Percentiles rank a stretch among this genome's conserved stretches.
Conservation (phyloP, 2,113 vertebrate genomes). For the Epinephelus lanceolatus region DNA sequence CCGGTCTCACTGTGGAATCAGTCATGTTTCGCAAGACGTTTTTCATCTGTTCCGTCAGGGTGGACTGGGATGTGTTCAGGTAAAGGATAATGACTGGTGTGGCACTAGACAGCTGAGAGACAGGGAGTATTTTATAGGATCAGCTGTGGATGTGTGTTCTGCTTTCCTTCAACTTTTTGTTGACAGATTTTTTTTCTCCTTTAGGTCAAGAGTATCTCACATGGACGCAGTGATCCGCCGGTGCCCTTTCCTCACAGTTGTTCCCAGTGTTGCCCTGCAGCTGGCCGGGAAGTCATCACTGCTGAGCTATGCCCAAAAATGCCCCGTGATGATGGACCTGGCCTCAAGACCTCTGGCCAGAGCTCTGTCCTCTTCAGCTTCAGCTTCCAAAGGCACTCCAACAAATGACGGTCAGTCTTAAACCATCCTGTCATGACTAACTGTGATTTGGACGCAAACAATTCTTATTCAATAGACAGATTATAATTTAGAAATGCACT, state of each 20-base stretch:
- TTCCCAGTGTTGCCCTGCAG: constrained; percentile 89
- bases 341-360: constrained; percentile 81
- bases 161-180: neutral
- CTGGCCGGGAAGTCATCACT: constrained; percentile 87
- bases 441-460: neutral
- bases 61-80: constrained; percentile 65
- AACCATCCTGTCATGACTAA: neutral
- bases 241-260: constrained; percentile 91
- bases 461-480: neutral
- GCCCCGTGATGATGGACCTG: constrained; percentile 92
- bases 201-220: constrained; percentile 32
- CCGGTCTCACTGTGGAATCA: neutral
- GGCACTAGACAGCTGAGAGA: neutral
- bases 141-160: neutral
- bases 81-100: constrained; percentile 4
- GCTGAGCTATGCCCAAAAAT: constrained; percentile 89
- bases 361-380: constrained; percentile 82
- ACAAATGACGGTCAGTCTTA: constrained; percentile 81
- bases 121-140: neutral
- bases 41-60: constrained; percentile 46
- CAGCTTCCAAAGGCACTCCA: constrained; percentile 76
- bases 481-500: neutral
- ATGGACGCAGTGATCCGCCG: constrained; percentile 90
- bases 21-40: constrained; percentile 64
- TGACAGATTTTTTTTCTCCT: neutral